Base-by-base conservation (phyloP, 2,113 vertebrate species). In the Pithys albifrons region DNA sequence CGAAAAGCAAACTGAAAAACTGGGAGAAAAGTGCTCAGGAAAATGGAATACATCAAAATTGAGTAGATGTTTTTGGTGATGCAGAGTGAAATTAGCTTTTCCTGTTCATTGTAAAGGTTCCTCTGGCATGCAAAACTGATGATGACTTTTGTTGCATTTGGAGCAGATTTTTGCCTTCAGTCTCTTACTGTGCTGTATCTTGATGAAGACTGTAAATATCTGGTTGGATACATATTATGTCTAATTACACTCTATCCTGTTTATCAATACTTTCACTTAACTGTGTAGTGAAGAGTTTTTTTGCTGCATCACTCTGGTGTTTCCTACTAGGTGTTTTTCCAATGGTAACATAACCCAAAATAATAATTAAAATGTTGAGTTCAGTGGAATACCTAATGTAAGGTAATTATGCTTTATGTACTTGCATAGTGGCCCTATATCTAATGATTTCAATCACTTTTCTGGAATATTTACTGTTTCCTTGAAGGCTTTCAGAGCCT, bases 131-230 rank as follows among this genome's bases (percentile, higher is more conserved):
- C 45, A 70, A 72, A 95, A 80, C 28, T 82, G 75, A 91, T 59
- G 81, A 88, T 79, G 76, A n/a, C 54, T 91, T 94, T 79, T 83
- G 89, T 84, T 89, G 71, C 85, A 79, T 85, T 67, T 71, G 73
- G 73, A 91, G 88, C 14, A 15, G 69, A 54, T 75, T 96, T 97
- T 95, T 97, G 69, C 61, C 69, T 81, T 88, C 43, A 58, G 61
- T 52, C 52, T 93, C 82, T 82, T 96, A 75, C 35, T 92, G 74
- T 93, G 58, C 69, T 87, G 66, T 73, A 82, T 95, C 7, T 4
- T 92, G 93, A 95, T 94, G 94, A 93, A 79, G 64, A 51, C 24
- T 61, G 57, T 85, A 93, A 93, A 84, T 90, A 67, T 65, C 89
- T 91, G 70, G 91, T 92, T 83, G 66, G 81, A 46, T 85, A 55